These are phyloP conservation scores for Dusona sp. DNA, from an alignment of 2,888 invertebrate genomes.

Conservation along the genomic window DNA sequence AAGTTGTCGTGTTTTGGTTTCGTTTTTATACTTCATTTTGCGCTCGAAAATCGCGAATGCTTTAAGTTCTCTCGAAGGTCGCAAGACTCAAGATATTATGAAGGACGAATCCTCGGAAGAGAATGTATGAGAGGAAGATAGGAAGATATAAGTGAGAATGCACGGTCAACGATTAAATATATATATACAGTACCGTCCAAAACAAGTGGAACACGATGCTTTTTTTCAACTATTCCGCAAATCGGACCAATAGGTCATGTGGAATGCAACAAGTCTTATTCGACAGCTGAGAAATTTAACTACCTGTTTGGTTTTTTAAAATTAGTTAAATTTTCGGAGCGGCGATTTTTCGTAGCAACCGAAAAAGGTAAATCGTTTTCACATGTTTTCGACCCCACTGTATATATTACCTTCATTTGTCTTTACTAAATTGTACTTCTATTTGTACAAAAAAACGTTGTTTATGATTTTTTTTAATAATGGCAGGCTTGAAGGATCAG, in stretches of 20 bases:
- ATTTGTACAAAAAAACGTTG: neutral
- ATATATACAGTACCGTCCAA: neutral
- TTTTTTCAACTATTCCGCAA: too few species aligned
- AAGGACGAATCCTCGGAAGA: conserved; percentile 43
- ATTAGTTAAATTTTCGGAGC: too few species aligned
- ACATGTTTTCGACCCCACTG: too few species aligned
- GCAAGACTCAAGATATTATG: conserved; percentile 28
- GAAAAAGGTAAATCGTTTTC: too few species aligned
- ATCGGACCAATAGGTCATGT: too few species aligned
- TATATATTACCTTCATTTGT: neutral
- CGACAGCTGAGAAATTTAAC: too few species aligned
- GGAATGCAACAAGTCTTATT: too few species aligned
- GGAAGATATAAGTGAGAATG: conserved; percentile 38
- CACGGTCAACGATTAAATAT: conserved; percentile 21
- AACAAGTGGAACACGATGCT: too few species aligned
- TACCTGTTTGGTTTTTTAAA: too few species aligned
- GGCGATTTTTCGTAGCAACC: too few species aligned
- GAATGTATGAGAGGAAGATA: conserved; percentile 22
- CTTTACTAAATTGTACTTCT: neutral
- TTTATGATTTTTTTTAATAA: neutral
- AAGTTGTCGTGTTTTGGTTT: conserved; percentile 4
- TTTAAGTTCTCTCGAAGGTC: conserved; percentile 66
- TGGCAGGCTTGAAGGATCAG: neutral
- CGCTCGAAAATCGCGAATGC: conserved; percentile 29
- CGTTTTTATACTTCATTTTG: conserved; percentile 25